These are phyloP conservation scores for Beroe ovata DNA, from an alignment of 37 sponge, comb jelly and placozoan species.

Conservation along the genomic window DNA sequence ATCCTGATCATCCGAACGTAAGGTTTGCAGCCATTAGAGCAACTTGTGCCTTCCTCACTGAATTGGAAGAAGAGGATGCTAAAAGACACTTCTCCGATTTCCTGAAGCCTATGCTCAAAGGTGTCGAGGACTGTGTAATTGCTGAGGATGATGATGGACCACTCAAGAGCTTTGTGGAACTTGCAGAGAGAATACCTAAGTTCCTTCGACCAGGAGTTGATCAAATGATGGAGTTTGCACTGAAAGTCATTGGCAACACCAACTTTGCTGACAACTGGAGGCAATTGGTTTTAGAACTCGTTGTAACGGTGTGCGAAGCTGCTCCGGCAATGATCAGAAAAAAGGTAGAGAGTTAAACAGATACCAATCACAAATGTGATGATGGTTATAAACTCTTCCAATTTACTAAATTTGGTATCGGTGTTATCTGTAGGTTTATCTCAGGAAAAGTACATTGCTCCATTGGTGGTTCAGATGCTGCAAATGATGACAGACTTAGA, in stretches of 20 bases:
- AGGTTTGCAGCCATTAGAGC: slow-evolving; percentile 79
- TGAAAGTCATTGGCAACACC: slow-evolving; percentile 73
- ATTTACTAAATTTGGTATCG: background rate
- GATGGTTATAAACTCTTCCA: too few relatives aligned
- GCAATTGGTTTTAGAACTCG: slow-evolving; percentile 87
- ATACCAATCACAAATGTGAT: too few relatives aligned
- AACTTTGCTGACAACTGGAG: slow-evolving; percentile 78
- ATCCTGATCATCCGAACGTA: slow-evolving; percentile 69
- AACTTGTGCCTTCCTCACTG: slow-evolving; percentile 73
- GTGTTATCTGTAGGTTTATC: background rate
- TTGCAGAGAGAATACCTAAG: slow-evolving; percentile 86
- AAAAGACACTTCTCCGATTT: slow-evolving; percentile 64
- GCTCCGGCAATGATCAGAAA: slow-evolving; percentile 93
- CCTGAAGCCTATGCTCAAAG: slow-evolving; percentile 68
- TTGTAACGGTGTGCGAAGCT: slow-evolving; percentile 88
- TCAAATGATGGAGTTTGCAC: slow-evolving; percentile 73
- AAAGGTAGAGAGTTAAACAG: too few relatives aligned
- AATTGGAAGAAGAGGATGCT: slow-evolving; percentile 69
- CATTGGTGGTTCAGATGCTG: slow-evolving; percentile 74
- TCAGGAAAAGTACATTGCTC: background rate
- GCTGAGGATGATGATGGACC: slow-evolving; percentile 75
- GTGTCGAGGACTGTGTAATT: slow-evolving; percentile 73
- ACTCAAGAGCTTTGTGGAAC: slow-evolving; percentile 88
- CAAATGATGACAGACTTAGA: slow-evolving; percentile 79
- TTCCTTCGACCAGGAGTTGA: slow-evolving; percentile 80